Percentiles rank a stretch among this genome's conserved stretches.
These are phyloP conservation scores for Dicaeum eximium DNA, from an alignment of 2,113 vertebrate genomes.

Conservation along the genomic window DNA sequence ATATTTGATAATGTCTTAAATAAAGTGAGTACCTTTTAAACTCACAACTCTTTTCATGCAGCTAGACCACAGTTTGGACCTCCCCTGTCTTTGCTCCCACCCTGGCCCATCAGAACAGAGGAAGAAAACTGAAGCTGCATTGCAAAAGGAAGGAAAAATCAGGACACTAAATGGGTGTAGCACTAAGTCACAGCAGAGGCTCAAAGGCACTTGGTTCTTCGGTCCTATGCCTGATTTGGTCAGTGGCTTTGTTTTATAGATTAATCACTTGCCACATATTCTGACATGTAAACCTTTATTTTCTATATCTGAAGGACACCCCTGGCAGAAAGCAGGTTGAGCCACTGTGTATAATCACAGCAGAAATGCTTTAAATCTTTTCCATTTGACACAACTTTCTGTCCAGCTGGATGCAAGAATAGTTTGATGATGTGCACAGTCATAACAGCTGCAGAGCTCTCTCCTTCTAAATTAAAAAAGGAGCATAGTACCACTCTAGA, in stretches of 20 bases:
- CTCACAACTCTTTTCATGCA: not conserved
- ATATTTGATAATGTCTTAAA: not conserved
- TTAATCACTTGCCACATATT: not conserved
- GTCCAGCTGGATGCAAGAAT: not conserved
- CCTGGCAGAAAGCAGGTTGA: not conserved
- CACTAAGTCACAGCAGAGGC: not conserved
- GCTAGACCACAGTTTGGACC: not conserved
- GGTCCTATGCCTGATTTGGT: not conserved
- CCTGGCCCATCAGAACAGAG: not conserved
- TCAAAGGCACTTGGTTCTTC: not conserved
- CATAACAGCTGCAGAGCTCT: not conserved
- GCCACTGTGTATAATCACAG: not conserved
- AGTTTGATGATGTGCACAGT: not conserved
- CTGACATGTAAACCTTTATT: not conserved
- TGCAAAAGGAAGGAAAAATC: not conserved
- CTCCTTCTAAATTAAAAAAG: not conserved
- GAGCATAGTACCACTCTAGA: not conserved
- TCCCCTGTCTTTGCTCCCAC: not conserved
- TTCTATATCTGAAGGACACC: not conserved
- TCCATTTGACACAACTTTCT: not conserved
- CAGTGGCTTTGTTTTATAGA: not conserved
- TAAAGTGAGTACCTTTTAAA: not conserved
- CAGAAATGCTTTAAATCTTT: not conserved
- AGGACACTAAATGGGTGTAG: not conserved
- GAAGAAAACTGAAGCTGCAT: not conserved